Conservation (phyloP, 2,113 vertebrate genomes). For the Puntigrus tetrazona region DNA sequence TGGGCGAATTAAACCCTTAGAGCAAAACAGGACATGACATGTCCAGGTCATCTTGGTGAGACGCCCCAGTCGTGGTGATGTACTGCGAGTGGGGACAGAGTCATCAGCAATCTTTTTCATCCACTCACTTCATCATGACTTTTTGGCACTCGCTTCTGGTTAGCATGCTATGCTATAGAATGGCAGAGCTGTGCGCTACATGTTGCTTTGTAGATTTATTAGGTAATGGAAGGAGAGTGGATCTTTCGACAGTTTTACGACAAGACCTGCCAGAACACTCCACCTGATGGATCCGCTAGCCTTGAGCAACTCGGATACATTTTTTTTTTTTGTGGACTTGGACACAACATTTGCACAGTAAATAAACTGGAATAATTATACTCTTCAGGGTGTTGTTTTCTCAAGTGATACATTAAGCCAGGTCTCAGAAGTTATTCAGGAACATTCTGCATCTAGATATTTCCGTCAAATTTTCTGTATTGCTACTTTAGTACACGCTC, state of each 20-base stretch:
- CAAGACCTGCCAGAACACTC: conserved; percentile 27
- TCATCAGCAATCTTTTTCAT: conserved; percentile 10
- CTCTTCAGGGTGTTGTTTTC: not conserved
- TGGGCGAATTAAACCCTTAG: not conserved
- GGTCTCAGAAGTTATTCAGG: not conserved
- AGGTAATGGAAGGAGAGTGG: conserved; percentile 15
- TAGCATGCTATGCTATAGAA: conserved; percentile 6
- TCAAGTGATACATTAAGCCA: not conserved
- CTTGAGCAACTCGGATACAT: not conserved
- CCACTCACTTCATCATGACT: conserved; percentile 13
- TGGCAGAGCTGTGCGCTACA: not conserved
- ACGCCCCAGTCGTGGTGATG: conserved; percentile 13
- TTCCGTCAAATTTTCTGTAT: not conserved
- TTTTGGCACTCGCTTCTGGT: conserved; percentile 1
- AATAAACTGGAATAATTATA: not conserved
- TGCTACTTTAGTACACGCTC: not conserved
- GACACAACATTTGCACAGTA: not conserved
- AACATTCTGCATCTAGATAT: not conserved
- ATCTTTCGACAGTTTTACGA: conserved; percentile 33
- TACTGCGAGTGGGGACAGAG: not conserved
- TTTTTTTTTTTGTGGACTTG: not conserved
- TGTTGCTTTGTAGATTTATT: not conserved
- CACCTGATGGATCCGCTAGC: conserved; percentile 17
- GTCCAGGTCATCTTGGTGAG: conserved; percentile 5
- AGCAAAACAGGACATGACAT: conserved; percentile 13